Percentiles rank a stretch among this genome's conserved stretches.
Conservation (phyloP, 2,113 vertebrate species). For the Ciconia maguari region DNA sequence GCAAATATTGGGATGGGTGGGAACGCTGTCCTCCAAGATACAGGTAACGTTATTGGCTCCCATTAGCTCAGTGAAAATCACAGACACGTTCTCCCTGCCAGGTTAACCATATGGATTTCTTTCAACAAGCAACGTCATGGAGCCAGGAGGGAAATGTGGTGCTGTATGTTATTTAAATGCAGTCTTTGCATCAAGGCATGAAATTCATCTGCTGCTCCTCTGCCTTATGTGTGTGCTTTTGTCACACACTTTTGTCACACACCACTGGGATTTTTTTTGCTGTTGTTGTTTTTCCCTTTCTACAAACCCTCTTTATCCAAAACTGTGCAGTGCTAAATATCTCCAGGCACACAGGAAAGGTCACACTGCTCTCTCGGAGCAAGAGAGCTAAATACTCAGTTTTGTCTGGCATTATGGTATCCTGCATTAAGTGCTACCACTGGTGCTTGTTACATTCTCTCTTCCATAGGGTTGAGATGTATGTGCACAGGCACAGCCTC, state of each 20-base stretch:
- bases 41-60: slow-evolving; percentile 29
- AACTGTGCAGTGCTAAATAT: not conserved
- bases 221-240: not conserved
- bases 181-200: slow-evolving; percentile 6
- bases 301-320: not conserved
- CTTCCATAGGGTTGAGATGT: not conserved
- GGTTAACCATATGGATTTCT: slow-evolving; percentile 30
- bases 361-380: not conserved
- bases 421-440: not conserved
- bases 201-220: not conserved
- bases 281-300: not conserved
- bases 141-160: not conserved
- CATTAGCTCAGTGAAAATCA: slow-evolving; percentile 49
- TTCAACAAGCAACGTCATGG: not conserved
- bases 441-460: not conserved
- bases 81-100: not conserved
- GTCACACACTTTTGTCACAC: too few species aligned
- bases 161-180: slow-evolving; percentile 11
- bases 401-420: not conserved
- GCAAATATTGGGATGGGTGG: slow-evolving; percentile 54
- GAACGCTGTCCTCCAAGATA: not conserved
- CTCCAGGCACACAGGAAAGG: not conserved
- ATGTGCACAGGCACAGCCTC: not conserved
- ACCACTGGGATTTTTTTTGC: not conserved
- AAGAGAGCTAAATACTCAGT: not conserved